These are phyloP conservation scores for Pleuronectes platessa DNA, from an alignment of 2,113 vertebrate species.

Conservation along the genomic window DNA sequence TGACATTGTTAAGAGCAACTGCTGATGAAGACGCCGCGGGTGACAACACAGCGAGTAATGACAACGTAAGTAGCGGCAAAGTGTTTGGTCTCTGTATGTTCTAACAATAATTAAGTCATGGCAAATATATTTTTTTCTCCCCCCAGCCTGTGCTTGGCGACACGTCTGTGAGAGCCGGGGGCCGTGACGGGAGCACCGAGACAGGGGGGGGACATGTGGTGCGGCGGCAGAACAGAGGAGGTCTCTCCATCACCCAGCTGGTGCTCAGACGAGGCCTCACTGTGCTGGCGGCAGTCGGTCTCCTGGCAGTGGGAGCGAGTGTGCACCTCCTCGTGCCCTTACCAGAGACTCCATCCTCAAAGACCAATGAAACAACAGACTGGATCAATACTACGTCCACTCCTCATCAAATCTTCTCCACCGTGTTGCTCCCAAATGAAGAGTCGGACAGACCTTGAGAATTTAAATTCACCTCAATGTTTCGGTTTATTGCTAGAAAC, in stretches of 20 bases:
- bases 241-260: slow-evolving; percentile 76
- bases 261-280: slow-evolving; percentile 77
- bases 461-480: background rate
- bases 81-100: background rate
- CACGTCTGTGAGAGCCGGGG: background rate
- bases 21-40: background rate
- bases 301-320: slow-evolving; percentile 67
- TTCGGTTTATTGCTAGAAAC: slow-evolving; percentile 39
- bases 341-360: slow-evolving; percentile 37
- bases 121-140: slow-evolving; percentile 1
- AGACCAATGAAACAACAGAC: slow-evolving; percentile 63
- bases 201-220: background rate
- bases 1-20: slow-evolving; percentile 17
- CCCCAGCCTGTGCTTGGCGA: slow-evolving; percentile 22
- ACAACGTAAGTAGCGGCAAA: slow-evolving; percentile 37
- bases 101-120: background rate
- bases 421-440: slow-evolving; percentile 27
- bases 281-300: slow-evolving; percentile 53
- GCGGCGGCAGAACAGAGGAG: slow-evolving; percentile 5
- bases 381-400: slow-evolving; percentile 57
- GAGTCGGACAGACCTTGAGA: slow-evolving; percentile 13
- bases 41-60: background rate
- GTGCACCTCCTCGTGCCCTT: slow-evolving; percentile 70
- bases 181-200: background rate
- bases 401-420: slow-evolving; percentile 34